These are phyloP conservation scores for Carollia perspicillata DNA, from an alignment of 2,113 vertebrate genomes.

Conservation along the genomic window DNA sequence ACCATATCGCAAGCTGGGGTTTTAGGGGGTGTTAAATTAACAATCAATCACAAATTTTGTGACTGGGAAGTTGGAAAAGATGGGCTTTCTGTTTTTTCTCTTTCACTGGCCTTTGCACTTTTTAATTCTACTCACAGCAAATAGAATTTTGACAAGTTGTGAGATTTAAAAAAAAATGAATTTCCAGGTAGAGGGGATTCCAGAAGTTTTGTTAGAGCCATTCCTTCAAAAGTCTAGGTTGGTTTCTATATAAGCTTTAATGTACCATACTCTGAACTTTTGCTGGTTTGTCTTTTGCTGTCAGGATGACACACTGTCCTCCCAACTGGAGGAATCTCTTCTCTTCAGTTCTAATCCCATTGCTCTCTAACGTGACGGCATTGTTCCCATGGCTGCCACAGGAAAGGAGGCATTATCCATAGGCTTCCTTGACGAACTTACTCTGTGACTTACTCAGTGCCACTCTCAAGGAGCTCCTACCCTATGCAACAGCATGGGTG, in stretches of 20 bases:
- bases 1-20: neutral
- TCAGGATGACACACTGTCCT: neutral
- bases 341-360: neutral
- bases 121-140: neutral
- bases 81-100: neutral
- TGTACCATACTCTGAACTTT: neutral
- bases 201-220: neutral
- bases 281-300: neutral
- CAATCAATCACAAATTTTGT: neutral
- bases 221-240: neutral
- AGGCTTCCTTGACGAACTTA: neutral
- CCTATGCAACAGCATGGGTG: too few relatives aligned
- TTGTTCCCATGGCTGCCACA: neutral
- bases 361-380: neutral
- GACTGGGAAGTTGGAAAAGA: neutral
- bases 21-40: neutral
- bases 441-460: neutral
- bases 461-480: neutral
- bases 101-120: neutral
- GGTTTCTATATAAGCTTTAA: neutral
- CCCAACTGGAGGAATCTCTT: neutral
- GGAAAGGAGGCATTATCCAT: neutral
- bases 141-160: neutral
- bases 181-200: neutral
- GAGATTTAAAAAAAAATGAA: neutral